phyloP scores from a whole-genome alignment of 1,140 invertebrate species.

The Bombus affinis region DNA sequence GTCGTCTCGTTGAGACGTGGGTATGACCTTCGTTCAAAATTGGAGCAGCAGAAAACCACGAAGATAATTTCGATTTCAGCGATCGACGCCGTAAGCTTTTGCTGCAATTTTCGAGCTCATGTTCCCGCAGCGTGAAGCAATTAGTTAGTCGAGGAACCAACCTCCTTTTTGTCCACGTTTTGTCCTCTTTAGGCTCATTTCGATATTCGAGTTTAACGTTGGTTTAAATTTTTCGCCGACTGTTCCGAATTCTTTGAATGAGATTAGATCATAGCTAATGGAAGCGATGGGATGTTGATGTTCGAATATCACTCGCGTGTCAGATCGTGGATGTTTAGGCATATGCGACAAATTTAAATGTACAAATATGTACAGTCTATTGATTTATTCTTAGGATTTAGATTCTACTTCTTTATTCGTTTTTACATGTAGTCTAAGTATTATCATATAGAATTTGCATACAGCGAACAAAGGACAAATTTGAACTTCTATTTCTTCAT shows the following conservation, averaged over 20 bases:
- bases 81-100: background rate
- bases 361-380: too few relatives aligned
- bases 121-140: background rate
- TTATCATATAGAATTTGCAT: too few relatives aligned
- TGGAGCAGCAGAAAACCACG: background rate
- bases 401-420: too few relatives aligned
- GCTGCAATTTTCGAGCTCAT: background rate
- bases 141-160: background rate
- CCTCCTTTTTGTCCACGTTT: background rate
- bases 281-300: background rate
- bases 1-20: slow-evolving; percentile 12
- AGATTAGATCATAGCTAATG: background rate
- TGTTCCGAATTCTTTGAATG: background rate
- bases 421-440: too few relatives aligned
- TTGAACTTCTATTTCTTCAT: too few relatives aligned
- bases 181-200: too few relatives aligned
- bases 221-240: background rate
- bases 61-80: background rate
- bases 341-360: too few relatives aligned
- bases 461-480: too few relatives aligned
- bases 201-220: background rate
- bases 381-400: too few relatives aligned
- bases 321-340: background rate
- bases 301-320: background rate
- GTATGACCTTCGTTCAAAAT: background rate